Evolutionary conservation across 2,113 vertebrate species (phyloP).

Genomic region (Scytalopus superciliaris): DNA sequence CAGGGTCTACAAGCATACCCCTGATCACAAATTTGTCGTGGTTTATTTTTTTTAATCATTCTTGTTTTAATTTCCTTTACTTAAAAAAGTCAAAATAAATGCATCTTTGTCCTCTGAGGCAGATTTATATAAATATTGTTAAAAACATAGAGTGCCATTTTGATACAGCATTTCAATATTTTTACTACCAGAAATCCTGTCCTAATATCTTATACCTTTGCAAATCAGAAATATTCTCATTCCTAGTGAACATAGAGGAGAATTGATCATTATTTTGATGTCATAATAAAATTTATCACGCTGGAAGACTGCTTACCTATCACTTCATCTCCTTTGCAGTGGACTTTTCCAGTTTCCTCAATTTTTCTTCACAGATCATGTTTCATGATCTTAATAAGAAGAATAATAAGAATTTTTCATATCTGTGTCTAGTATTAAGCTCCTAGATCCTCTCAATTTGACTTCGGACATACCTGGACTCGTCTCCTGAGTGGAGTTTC

Average conservation of each 20-base stretch:
- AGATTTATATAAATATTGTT: neutral
- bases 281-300: neutral
- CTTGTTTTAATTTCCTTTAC: neutral
- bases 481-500: neutral
- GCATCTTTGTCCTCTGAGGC: neutral
- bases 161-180: neutral
- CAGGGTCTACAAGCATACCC: neutral
- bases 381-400: neutral
- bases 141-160: neutral
- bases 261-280: neutral
- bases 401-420: neutral
- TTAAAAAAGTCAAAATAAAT: neutral
- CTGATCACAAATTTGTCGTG: neutral
- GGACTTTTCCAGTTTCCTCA: neutral
- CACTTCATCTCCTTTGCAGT: neutral
- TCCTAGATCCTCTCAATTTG: neutral
- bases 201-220: neutral
- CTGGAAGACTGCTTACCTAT: neutral
- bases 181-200: neutral
- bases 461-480: neutral
- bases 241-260: neutral
- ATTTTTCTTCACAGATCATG: neutral
- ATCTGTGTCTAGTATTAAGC: neutral
- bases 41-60: neutral
- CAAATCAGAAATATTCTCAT: neutral